Base-by-base conservation (phyloP, 2,113 vertebrate species). In the Herpailurus yagouaroundi region DNA sequence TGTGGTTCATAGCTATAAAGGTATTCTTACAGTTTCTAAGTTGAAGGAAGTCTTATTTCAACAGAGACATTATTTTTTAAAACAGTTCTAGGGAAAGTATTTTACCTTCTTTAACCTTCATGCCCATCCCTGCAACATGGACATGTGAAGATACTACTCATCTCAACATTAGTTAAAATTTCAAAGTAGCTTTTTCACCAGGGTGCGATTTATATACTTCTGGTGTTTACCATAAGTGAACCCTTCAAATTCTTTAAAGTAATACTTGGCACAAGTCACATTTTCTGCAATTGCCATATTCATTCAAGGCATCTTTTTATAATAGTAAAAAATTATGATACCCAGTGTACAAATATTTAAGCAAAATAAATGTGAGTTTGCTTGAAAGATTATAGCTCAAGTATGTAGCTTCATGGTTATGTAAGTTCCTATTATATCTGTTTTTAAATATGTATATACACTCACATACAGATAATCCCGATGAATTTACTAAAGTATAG, bases 271-370 rank as follows among this genome's bases (percentile, higher is more conserved):
- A 18, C 55, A 18, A 80, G 8, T 68, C 48, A 18, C 38, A 76
- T 96, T 76, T 97, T 92, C 48, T 95, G 87, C 60, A 85, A 25
- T 36, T 93, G 60, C 1, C 25, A 36, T 63, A 48, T 86, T 66
- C 19, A 87, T 85, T 36, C 4, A 76, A 80, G 31, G 16, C 36
- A 18, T 81, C 10, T 45, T 93, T 95, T 69, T 86, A 63, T 83
- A 29, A 68, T 81, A 60, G 45, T 50, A 88, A 84, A 71, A 31
- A 63, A 77, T 94, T 73, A 82, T 73, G 33, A 50, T 71, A 60
- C 4, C 18, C 57, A 3, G 41, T 90, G 3, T 85, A 74, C 5
- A 41, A 45, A 29, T 66, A 79, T 92, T 95, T 68, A 89, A 8
- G 21, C 15, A 92, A 96, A 91, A 82, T 57, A 71, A 86, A 81